Percentiles rank a stretch among this genome's conserved stretches.
Conservation (phyloP, 35 echinoderm and acorn worm species). For the Heliocidaris erythrogramma region DNA sequence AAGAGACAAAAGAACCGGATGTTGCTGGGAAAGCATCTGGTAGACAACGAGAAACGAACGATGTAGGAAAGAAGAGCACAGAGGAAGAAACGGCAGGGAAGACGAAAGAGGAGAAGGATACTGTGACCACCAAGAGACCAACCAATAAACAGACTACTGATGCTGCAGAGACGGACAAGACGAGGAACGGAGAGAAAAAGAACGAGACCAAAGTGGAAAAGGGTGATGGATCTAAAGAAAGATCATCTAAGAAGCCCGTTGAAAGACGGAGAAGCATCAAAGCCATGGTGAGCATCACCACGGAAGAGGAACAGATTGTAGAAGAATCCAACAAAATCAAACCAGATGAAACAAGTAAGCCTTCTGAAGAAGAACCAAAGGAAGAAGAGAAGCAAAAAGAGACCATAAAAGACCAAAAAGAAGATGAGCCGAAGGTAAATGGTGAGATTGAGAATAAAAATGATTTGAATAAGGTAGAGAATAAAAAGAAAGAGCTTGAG, state of each 20-base stretch:
- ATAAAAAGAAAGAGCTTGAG: not conserved
- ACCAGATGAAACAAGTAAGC: not conserved
- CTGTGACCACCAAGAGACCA: constrained; percentile 6
- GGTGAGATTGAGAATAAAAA: constrained; percentile 6
- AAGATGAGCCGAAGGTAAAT: not conserved
- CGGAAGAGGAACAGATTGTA: constrained; percentile 12
- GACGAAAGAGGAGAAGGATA: not conserved
- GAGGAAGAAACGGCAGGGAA: not conserved
- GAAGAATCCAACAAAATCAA: not conserved
- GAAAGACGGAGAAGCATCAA: constrained; percentile 32
- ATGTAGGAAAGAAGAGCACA: not conserved
- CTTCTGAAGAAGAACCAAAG: not conserved
- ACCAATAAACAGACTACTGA: not conserved
- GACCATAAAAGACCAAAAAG: not conserved
- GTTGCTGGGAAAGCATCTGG: not conserved
- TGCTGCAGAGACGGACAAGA: not conserved
- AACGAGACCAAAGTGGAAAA: not conserved
- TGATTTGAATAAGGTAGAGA: not conserved
- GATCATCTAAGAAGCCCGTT: not conserved
- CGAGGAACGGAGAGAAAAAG: not conserved
- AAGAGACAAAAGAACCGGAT: not conserved
- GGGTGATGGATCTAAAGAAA: not conserved
- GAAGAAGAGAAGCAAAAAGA: not conserved
- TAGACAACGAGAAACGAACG: not conserved
- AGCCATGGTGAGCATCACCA: constrained; percentile 5